Conservation (phyloP, 2,797 vertebrate species). For the Lepilemur septentrionalis region DNA sequence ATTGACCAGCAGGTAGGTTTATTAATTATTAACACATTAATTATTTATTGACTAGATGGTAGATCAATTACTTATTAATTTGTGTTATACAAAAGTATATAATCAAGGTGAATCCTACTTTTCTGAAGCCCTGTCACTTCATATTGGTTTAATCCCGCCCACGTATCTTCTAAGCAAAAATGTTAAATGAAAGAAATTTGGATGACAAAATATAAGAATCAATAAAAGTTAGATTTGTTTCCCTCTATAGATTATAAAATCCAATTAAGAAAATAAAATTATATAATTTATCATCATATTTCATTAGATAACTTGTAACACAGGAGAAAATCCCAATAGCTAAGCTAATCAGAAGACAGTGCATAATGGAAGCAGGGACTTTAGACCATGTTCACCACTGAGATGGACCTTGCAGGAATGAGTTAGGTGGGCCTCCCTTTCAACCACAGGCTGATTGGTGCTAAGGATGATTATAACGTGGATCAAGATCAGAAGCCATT, state of each 20-base stretch:
- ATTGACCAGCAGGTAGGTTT: not conserved
- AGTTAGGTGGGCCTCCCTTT: not conserved
- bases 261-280: not conserved
- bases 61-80: not conserved
- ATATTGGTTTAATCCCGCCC: not conserved
- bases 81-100: not conserved
- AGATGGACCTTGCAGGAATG: not conserved
- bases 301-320: not conserved
- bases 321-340: not conserved
- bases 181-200: not conserved
- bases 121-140: not conserved
- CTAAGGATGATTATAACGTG: not conserved
- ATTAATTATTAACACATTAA: slow-evolving; percentile 1
- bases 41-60: not conserved
- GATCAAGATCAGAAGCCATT: not conserved
- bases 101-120: not conserved
- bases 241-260: not conserved
- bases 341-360: not conserved
- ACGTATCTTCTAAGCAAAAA: not conserved
- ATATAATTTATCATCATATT: not conserved
- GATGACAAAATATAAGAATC: not conserved
- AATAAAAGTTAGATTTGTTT: not conserved
- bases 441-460: not conserved
- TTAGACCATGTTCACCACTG: not conserved
- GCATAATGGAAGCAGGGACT: not conserved